Evolutionary conservation across 2,888 invertebrate genomes (phyloP).

Genomic region (Callinectes sapidus): DNA sequence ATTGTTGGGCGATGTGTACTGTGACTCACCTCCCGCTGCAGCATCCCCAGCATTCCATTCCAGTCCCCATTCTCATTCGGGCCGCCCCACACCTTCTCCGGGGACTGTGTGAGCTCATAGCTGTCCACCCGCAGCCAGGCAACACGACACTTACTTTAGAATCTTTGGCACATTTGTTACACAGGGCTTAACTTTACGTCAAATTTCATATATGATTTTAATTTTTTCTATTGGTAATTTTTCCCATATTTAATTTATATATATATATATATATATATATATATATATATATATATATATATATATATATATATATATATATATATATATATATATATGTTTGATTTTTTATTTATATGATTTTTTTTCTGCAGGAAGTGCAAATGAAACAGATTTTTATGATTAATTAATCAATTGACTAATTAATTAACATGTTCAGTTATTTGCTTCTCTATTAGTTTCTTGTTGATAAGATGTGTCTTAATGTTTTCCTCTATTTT

Average conservation of each 20-base stretch:
- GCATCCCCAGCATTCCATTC: slow-evolving; percentile 24
- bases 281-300: too few species aligned
- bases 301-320: too few species aligned
- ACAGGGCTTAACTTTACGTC: neutral
- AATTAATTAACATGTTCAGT: neutral
- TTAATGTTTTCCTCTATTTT: too few species aligned
- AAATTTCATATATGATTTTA: neutral
- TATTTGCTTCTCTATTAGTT: neutral
- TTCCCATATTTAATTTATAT: too few species aligned
- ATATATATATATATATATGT: too few species aligned
- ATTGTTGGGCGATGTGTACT: neutral
- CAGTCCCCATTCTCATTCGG: neutral
- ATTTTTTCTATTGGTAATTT: neutral
- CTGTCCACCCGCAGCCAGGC: neutral
- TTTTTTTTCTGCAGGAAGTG: neutral
- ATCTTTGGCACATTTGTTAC: neutral
- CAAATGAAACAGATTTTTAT: neutral
- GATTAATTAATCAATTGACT: too few species aligned
- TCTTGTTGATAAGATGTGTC: neutral
- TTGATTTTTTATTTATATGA: neutral
- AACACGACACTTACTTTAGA: neutral
- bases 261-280: too few species aligned
- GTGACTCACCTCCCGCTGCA: slow-evolving; percentile 27
- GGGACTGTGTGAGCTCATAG: slow-evolving; percentile 29
- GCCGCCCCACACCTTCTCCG: slow-evolving; percentile 32